Percentiles rank a stretch among this genome's conserved stretches.
Evolutionary conservation across 1,140 invertebrate species (phyloP).

Genomic region (Orchesella cincta): DNA sequence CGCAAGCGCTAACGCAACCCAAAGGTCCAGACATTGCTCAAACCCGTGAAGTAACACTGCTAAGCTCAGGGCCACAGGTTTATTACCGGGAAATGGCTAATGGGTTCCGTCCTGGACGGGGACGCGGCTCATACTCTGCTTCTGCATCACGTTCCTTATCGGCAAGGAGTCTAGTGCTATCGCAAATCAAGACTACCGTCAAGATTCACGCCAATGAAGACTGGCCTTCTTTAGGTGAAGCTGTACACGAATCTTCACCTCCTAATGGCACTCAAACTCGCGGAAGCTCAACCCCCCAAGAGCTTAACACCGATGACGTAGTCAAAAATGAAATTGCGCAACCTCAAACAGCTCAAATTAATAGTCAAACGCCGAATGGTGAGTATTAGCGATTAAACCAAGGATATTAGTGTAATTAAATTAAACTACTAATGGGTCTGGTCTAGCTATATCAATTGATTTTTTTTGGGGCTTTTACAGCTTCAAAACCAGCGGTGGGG

Average conservation of each 20-base stretch:
- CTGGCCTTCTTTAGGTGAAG: constrained; percentile 74
- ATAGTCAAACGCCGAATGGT: background rate
- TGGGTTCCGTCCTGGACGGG: constrained; percentile 14
- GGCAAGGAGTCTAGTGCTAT: background rate
- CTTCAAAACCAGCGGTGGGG: constrained; percentile 46
- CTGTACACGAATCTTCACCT: constrained; percentile 45
- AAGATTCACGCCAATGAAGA: constrained; percentile 55
- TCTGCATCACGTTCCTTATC: background rate
- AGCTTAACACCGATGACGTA: background rate
- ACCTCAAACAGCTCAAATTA: background rate
- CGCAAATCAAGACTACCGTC: background rate
- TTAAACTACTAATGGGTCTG: background rate
- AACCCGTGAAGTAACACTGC: too few relatives aligned
- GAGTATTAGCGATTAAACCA: background rate
- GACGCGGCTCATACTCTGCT: background rate
- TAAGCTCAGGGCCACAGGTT: background rate
- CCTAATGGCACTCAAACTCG: background rate
- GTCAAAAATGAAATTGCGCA: background rate
- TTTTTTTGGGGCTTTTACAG: constrained; percentile 15
- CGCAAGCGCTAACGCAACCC: too few relatives aligned
- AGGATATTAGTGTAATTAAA: background rate
- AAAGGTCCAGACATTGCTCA: too few relatives aligned
- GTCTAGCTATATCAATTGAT: background rate
- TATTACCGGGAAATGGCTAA: constrained; percentile 6
- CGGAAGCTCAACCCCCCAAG: background rate